These are phyloP conservation scores for Hydrolagus colliei DNA, from an alignment of 2,797 vertebrate genomes.

Conservation along the genomic window DNA sequence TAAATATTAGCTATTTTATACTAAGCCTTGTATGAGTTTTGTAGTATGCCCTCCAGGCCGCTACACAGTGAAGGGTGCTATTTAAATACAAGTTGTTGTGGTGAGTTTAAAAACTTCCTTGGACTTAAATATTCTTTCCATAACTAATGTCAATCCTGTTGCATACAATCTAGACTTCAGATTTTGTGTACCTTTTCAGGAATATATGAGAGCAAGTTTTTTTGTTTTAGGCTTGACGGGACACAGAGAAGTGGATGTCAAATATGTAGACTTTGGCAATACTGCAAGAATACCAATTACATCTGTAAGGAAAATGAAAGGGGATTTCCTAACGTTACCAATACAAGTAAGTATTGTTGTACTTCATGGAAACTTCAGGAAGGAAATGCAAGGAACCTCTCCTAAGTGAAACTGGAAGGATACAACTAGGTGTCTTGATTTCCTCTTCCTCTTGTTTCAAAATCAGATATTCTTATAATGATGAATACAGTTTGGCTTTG, in stretches of 20 bases:
- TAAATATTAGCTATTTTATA: too few relatives aligned
- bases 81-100: neutral
- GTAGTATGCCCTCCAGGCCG: too few relatives aligned
- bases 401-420: neutral
- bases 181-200: neutral
- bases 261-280: slow-evolving; percentile 76
- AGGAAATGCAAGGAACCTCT: neutral
- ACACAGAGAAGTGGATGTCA: slow-evolving; percentile 62
- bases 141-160: too few relatives aligned
- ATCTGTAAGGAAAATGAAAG: slow-evolving; percentile 69
- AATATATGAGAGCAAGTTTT: neutral
- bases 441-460: neutral
- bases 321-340: slow-evolving; percentile 73
- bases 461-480: neutral
- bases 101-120: neutral
- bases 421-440: neutral
- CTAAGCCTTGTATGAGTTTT: too few relatives aligned
- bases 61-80: neutral
- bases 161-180: too few relatives aligned
- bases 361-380: neutral
- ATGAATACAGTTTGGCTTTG: too few relatives aligned
- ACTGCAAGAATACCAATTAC: slow-evolving; percentile 56
- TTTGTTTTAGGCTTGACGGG: slow-evolving; percentile 63
- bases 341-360: slow-evolving; percentile 62
- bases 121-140: neutral